Conservation (phyloP, 2,888 invertebrate genomes). For the Netelia melanura region DNA sequence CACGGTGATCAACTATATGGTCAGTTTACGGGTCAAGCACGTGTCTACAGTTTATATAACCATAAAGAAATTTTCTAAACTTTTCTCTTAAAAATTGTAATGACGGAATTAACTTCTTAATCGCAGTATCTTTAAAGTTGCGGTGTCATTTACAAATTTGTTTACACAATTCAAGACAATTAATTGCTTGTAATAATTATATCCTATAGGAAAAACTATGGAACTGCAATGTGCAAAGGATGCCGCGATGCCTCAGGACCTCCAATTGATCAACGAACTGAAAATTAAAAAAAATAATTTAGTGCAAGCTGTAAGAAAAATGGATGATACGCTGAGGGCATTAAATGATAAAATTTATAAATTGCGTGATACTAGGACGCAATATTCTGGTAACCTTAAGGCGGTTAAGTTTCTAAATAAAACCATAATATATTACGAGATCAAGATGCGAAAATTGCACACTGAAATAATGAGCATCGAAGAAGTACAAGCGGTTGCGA, state of each 20-base stretch:
- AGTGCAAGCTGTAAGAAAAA: slow-evolving; percentile 77
- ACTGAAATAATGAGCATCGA: slow-evolving; percentile 78
- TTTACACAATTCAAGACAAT: background rate
- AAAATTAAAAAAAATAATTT: slow-evolving; percentile 62
- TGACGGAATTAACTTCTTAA: background rate
- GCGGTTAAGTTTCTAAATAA: slow-evolving; percentile 75
- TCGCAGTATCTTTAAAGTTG: background rate
- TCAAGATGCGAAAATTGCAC: slow-evolving; percentile 77
- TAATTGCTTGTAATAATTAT: background rate
- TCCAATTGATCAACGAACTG: slow-evolving; percentile 86
- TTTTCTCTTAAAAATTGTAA: background rate
- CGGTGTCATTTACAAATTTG: background rate
- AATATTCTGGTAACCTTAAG: slow-evolving; percentile 72
- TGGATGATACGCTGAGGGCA: slow-evolving; percentile 74
- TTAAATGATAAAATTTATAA: slow-evolving; percentile 73
- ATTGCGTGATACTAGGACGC: slow-evolving; percentile 70
- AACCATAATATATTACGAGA: slow-evolving; percentile 75
- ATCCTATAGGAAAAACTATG: slow-evolving; percentile 8
- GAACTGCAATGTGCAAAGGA: slow-evolving; percentile 84
- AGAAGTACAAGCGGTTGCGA: slow-evolving; percentile 75
- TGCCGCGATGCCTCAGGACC: slow-evolving; percentile 85
- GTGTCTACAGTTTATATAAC: background rate
- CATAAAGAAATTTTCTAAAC: background rate
- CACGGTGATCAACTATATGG: slow-evolving; percentile 82
- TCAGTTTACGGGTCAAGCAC: slow-evolving; percentile 44